A percentile compares a stretch with the other conserved stretches of the same genome.
Evolutionary conservation across 2,113 vertebrate species (phyloP).

Genomic region (Cyprinodon brontotheroides): DNA sequence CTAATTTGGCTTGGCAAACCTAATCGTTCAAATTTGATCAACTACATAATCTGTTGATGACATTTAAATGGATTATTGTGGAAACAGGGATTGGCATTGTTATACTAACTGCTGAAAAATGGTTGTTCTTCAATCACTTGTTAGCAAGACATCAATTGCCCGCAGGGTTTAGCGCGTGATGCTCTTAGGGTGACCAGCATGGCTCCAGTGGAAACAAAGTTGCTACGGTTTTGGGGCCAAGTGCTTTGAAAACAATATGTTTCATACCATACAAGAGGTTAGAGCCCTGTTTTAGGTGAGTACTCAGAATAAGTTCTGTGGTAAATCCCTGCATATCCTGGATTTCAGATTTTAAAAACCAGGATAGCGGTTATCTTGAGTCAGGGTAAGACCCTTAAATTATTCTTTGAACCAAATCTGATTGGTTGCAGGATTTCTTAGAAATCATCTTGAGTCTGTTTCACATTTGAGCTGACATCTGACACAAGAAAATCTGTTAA

Average conservation of each 20-base stretch:
- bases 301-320: too few species aligned
- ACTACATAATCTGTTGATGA: conserved; percentile 56
- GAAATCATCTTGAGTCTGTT: too few species aligned
- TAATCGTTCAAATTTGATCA: conserved; percentile 68
- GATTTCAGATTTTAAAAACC: too few species aligned
- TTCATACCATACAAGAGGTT: not conserved
- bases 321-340: too few species aligned
- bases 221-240: conserved; percentile 47
- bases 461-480: too few species aligned
- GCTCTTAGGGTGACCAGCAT: conserved; percentile 62
- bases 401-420: too few species aligned
- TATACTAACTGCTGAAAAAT: conserved; percentile 62
- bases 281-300: too few species aligned
- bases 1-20: conserved; percentile 75
- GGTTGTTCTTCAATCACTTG: conserved; percentile 40
- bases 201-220: conserved; percentile 34
- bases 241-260: conserved; percentile 41
- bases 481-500: too few species aligned
- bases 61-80: conserved; percentile 52
- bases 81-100: conserved; percentile 70
- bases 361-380: too few species aligned
- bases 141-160: conserved; percentile 44
- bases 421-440: too few species aligned
- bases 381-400: too few species aligned
- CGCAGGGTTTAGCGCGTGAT: conserved; percentile 66